Evolutionary conservation across 1,140 invertebrate species (phyloP), one percentile per base, ranked within the genome.

Genomic region (Sinella curviseta): DNA sequence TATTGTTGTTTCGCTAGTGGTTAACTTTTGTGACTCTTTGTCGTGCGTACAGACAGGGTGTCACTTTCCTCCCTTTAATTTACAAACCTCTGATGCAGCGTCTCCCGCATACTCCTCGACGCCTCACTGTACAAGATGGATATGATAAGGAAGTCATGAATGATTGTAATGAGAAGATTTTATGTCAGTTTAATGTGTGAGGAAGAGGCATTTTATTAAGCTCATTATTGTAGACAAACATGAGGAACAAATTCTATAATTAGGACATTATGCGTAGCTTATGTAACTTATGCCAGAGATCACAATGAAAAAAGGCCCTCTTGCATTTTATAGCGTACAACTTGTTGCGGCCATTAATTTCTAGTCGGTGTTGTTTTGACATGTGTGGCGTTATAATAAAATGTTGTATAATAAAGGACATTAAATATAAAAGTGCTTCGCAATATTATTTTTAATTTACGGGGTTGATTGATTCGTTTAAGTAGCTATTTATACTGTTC

Each of bases 141-240:
- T 17, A 33, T 70, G 65, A 70, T 70, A 70, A 70, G 65, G 65
- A 70, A 70, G 65, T 70, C 31, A 31, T 33, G 65, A 70, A 12
- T 30, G 65, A 33, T 31, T 33, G 31, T 70, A 70, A 70, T 70
- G 65, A 70, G 55, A 24, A 60, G 65, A 70, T 70, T 48, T 70
- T 30, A 70, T 70, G 31, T 70, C 26, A 70, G 14, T 24, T 33
- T 70, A 70, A 70, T 70, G 65, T 70, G 65, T n/a, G 65, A 70
- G 65, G 65, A 70, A 70, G 65, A 70, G 65, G 31, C 65, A 31
- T 70, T 70, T 70, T 70, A 70, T 70, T 30, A 24, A 30, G 31
- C 65, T 70, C 65, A 70, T 70, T 31, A 65, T 48, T 48, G 39
- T 20, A 8, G 8, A 48, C 39, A 12, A 48, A 26, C 57, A 70